These are phyloP conservation scores for Craterocephalus amniculus DNA, from an alignment of 2,797 vertebrate genomes.

Conservation along the genomic window DNA sequence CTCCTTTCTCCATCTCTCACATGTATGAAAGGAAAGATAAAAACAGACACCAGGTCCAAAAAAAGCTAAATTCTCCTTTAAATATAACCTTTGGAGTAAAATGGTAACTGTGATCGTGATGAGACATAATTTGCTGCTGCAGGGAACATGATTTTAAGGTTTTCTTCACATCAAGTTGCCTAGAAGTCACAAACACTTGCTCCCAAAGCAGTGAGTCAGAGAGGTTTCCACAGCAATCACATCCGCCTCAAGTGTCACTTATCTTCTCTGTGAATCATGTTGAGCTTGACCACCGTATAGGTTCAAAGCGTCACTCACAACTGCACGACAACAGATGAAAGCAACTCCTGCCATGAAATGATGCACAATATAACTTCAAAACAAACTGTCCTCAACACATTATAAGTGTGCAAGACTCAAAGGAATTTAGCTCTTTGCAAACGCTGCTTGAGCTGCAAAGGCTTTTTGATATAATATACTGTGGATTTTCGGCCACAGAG, in stretches of 20 bases:
- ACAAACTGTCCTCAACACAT: background rate
- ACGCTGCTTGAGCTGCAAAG: background rate
- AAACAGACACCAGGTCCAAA: too few relatives aligned
- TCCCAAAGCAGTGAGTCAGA: conserved; percentile 43
- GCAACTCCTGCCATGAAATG: background rate
- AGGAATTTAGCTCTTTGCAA: background rate
- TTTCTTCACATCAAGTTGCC: background rate
- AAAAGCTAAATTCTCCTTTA: too few relatives aligned
- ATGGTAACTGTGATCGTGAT: conserved; percentile 2
- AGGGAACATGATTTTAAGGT: background rate
- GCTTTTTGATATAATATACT: too few relatives aligned
- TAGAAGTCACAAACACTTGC: conserved; percentile 21
- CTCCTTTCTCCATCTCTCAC: too few relatives aligned
- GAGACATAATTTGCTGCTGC: background rate
- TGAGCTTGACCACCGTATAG: conserved; percentile 21
- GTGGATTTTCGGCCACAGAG: too few relatives aligned
- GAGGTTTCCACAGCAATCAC: conserved; percentile 51
- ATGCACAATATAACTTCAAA: background rate
- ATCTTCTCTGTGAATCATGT: conserved; percentile 20
- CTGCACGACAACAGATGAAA: background rate
- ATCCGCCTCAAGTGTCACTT: conserved; percentile 40
- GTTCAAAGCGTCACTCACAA: background rate
- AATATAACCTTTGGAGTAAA: background rate
- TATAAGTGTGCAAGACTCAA: background rate
- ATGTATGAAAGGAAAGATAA: too few relatives aligned